Percentiles rank a stretch among this genome's conserved stretches.
Evolutionary conservation across 2,113 vertebrate species (phyloP).

Genomic region (Gambusia holbrooki): DNA sequence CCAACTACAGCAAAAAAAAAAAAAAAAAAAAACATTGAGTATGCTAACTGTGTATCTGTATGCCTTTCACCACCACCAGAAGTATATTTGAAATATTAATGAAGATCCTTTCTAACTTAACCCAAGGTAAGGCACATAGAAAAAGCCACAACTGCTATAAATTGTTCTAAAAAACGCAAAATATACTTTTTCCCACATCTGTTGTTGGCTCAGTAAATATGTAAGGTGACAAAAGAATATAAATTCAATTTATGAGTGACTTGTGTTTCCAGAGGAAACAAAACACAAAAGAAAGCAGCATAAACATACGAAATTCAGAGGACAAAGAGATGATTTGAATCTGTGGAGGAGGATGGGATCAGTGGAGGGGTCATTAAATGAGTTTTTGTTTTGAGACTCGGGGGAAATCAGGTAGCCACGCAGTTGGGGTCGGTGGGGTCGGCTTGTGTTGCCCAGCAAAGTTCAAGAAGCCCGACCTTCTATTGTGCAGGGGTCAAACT

Average conservation of each 20-base stretch:
- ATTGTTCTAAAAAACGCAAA: background rate
- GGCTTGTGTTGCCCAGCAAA: constrained; percentile 24
- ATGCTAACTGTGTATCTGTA: constrained; percentile 10
- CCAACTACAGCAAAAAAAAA: background rate
- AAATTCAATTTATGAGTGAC: background rate
- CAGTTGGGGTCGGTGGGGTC: constrained; percentile 36
- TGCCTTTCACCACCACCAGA: constrained; percentile 41
- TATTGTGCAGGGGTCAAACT: constrained; percentile 58
- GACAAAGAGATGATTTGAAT: constrained; percentile 36
- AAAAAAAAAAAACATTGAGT: background rate
- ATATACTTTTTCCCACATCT: background rate
- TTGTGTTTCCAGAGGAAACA: background rate
- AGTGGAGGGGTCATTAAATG: constrained; percentile 39
- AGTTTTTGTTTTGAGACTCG: constrained; percentile 67
- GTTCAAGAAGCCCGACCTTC: constrained; percentile 56
- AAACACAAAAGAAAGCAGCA: background rate
- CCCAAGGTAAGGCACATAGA: constrained; percentile 32
- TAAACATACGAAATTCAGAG: background rate
- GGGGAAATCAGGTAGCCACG: constrained; percentile 73
- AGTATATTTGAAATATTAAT: constrained; percentile 60
- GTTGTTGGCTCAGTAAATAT: background rate
- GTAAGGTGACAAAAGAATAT: background rate
- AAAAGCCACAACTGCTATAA: constrained; percentile 11
- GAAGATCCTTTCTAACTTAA: constrained; percentile 21
- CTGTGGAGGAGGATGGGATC: constrained; percentile 31